These are phyloP conservation scores for Lerista edwardsae DNA, from an alignment of 2,797 vertebrate species.

Conservation along the genomic window DNA sequence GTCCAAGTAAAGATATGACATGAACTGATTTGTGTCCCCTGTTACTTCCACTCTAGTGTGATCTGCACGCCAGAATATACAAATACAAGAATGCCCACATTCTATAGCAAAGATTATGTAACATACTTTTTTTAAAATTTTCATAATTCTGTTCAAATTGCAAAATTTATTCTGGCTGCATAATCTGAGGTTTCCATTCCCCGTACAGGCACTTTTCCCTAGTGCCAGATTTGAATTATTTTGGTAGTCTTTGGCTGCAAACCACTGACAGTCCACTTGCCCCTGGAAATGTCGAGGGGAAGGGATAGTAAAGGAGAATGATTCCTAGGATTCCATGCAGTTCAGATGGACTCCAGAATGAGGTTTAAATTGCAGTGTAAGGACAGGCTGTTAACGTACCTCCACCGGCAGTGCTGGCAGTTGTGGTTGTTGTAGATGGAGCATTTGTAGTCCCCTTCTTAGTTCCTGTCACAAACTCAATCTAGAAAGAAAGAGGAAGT, in stretches of 20 bases:
- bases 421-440: constrained; percentile 84
- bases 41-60: too few relatives aligned
- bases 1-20: background rate
- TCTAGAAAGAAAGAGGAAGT: constrained; percentile 75
- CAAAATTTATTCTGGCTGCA: background rate
- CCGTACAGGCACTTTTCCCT: background rate
- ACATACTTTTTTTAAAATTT: background rate
- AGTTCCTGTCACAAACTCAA: constrained; percentile 97
- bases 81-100: too few relatives aligned
- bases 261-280: background rate
- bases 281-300: background rate
- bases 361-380: background rate
- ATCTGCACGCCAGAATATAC: too few relatives aligned
- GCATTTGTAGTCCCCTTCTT: constrained; percentile 92
- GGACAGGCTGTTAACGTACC: constrained; percentile 74
- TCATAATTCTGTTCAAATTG: background rate
- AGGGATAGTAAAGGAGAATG: background rate
- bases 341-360: constrained; percentile 17
- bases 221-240: background rate
- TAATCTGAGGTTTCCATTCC: background rate
- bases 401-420: constrained; percentile 87
- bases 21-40: background rate
- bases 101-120: background rate
- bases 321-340: background rate
- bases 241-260: background rate